Evolutionary conservation across 2,888 invertebrate species (phyloP).

Genomic region (Orthonychiurus folsomi): DNA sequence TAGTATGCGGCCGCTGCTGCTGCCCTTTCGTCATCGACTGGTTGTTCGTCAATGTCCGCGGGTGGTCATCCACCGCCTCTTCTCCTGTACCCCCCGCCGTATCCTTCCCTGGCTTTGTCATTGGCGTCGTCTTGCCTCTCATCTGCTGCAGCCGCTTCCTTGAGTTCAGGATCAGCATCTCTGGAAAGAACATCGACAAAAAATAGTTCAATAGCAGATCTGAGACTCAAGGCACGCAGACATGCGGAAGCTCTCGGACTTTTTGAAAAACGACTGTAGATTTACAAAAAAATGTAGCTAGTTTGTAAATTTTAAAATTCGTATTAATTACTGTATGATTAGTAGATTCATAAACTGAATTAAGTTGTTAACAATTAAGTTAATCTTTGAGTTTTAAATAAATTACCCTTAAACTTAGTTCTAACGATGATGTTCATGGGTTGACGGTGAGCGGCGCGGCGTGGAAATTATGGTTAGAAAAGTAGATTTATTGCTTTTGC

Average conservation of each 20-base stretch:
- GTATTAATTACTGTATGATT: neutral
- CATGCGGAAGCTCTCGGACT: constrained; percentile 77
- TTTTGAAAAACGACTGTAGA: constrained; percentile 33
- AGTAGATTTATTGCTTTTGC: no score
- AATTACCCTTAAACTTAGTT: no score
- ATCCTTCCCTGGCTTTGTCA: constrained; percentile 39
- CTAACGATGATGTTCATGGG: no score
- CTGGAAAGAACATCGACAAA: constrained; percentile 51
- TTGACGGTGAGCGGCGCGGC: no score
- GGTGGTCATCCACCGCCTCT: constrained; percentile 26
- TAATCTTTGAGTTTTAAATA: neutral
- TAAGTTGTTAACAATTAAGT: neutral
- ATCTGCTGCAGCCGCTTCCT: constrained; percentile 50
- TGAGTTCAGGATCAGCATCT: constrained; percentile 46
- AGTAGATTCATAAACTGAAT: neutral
- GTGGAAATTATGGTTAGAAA: no score
- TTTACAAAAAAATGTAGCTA: no score
- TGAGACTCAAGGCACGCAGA: constrained; percentile 82
- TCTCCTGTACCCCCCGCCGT: constrained; percentile 40
- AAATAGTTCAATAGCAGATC: constrained; percentile 87
- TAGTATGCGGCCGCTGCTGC: constrained; percentile 53
- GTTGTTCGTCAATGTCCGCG: constrained; percentile 41
- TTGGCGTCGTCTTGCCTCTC: constrained; percentile 45
- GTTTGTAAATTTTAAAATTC: constrained; percentile 2
- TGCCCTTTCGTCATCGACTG: constrained; percentile 28